These are phyloP conservation scores for Drosophila putrida DNA, from an alignment of 2,888 invertebrate species.

Conservation along the genomic window DNA sequence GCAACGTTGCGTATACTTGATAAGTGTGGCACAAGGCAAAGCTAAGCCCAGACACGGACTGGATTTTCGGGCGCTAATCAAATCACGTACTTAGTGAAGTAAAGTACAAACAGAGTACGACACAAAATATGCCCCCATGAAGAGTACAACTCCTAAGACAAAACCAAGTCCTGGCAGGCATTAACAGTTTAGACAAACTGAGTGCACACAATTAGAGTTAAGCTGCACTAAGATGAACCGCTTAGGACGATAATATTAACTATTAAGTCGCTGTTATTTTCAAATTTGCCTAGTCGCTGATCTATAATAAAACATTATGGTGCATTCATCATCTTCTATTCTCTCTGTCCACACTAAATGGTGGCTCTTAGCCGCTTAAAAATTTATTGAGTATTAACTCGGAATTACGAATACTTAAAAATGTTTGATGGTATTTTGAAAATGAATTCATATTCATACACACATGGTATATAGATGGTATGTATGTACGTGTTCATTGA, in stretches of 20 bases:
- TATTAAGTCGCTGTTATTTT: not conserved
- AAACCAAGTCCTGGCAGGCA: slow-evolving; percentile 36
- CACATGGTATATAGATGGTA: not conserved
- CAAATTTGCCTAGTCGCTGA: not conserved
- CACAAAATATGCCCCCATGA: slow-evolving; percentile 39
- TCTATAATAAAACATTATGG: not conserved
- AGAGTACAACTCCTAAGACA: slow-evolving; percentile 45
- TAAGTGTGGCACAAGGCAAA: slow-evolving; percentile 51
- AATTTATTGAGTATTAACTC: slow-evolving; percentile 9
- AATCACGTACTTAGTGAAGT: slow-evolving; percentile 81
- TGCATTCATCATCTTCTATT: not conserved
- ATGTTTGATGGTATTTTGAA: not conserved
- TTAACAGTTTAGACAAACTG: slow-evolving; percentile 70
- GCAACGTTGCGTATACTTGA: slow-evolving; percentile 64
- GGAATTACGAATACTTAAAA: not conserved
- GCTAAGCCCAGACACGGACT: slow-evolving; percentile 53
- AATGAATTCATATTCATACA: not conserved
- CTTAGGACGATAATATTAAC: not conserved
- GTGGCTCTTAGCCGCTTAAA: slow-evolving; percentile 8
- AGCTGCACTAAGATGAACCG: slow-evolving; percentile 11
- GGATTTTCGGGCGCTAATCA: slow-evolving; percentile 76
- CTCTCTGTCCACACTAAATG: not conserved
- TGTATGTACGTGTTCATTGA: slow-evolving; percentile 1
- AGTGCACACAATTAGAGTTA: slow-evolving; percentile 41
- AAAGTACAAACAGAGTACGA: slow-evolving; percentile 59